Base-by-base conservation (phyloP, 2,797 vertebrate genomes). In the Corythornis leucogaster region DNA sequence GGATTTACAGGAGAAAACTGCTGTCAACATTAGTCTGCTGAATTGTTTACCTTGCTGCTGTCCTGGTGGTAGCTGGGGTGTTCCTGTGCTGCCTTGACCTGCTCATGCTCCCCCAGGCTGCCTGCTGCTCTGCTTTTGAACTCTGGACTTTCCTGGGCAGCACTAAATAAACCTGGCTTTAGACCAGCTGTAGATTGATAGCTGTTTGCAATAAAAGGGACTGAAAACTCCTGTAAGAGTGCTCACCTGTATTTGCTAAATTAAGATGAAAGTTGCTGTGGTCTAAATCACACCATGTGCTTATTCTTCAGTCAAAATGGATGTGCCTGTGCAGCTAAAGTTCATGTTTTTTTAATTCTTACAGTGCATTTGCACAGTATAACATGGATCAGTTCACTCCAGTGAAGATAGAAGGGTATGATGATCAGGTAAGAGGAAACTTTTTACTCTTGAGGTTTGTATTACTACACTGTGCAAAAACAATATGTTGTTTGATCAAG, bases 341-440 rank as follows among this genome's bases (percentile, higher is more conserved):
- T 18, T 64, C 10, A 3, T 33, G 33, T 87, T 84, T 24, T 38
- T 67, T 35, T 81, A 19, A 35, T 85, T 84, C 50, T 46, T 80
- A 69, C 95, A 99, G 99, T 96, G 99, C 98, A 28, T 99, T 99
- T 97, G 99, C 99, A 92, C 99, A 99, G 95, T 99, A 99, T 96
- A 99, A 99, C 96, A 99, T 99, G 99, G 99, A 99, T 97, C 99
- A 99, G 97, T 99, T 99, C 97, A 98, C 98, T 13, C 98, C 98
- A 2, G 98, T 98, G 96, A 99, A 98, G 97, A 97, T 99, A 96
- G 98, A 99, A 81, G 98, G 98, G 62, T 98, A 98, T 75, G 99
- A 99, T 46, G 98, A 99, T 90, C 98, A 98, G 98, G 99, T 98
- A 94, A 97, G 96, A 83, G 55, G 53, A 74, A 84, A 33, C 82